Evolutionary conservation across 2,888 invertebrate species (phyloP), one percentile per base, ranked within the genome.

Genomic region (Stramonita haemastoma): DNA sequence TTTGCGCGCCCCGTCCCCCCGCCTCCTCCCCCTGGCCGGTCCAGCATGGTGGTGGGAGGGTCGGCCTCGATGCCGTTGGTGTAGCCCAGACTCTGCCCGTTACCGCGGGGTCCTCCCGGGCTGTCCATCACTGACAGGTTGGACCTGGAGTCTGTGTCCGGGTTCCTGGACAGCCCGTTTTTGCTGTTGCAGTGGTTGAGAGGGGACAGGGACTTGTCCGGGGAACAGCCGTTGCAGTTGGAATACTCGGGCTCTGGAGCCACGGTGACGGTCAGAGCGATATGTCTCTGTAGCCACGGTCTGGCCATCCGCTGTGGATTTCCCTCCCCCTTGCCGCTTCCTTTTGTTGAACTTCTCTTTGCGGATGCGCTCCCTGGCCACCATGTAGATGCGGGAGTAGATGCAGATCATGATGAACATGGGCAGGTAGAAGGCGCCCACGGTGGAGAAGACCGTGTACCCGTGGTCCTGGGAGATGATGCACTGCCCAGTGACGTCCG

Each of bases 361-460:
- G 4, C 98, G 97, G 94, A 98, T 98, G 95, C 98, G 97, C 96
- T 97, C 97, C 90, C 98, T 97, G 1, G 99, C 99, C 79, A 98
- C 98, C 96, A 99, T 98, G 96, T 94, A 99, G 96, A 99, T 99
- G 97, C 98, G 98, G 98, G 98, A 99, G 96, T 99, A 99, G 66
- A 99, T 97, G 93, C 98, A 97, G 93, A 99, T 97, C 95, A 99
- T 99, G 92, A 99, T 98, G 92, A 98, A 96, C 60, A 99, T 97
- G 1, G 99, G 99, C 93, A 99, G 98, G 96, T 99, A 99, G 96
- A 99, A 99, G 36, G 99, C 99, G 92, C 98, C 98, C 96, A 98
- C 98, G 19, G 99, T 99, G 90, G 99, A 99, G 96, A 99, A 99
- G 95, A 99, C 98, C 97, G 99, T 99, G 90, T 96, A 98, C 89